Base-by-base conservation (phyloP, 1,140 invertebrate species). In the Psix sp. region DNA sequence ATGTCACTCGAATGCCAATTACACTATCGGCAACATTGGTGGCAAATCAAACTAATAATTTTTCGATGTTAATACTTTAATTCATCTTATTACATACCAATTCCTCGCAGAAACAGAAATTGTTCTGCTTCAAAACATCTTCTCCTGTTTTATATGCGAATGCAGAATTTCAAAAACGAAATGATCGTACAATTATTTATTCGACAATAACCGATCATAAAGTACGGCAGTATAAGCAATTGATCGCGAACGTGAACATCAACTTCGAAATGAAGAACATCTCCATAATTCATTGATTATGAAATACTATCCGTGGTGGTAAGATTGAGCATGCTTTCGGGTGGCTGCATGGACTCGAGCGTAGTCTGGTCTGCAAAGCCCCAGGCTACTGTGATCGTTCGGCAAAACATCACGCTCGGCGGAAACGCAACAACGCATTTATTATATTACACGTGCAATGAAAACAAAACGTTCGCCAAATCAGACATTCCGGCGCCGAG, bases 331-430 rank as follows among this genome's bases (percentile, higher is more conserved):
- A 62, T 74, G 51, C 65, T 65, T 74, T 68, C 42, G 39, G 51
- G 33, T 68, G 40, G 20, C 45, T 66, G 39, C 45, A 36, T 35
- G 45, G 42, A 45, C 20, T 29, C 38, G 42, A 59, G 52, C 54
- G 71, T 46, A 59, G 57, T 39, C 45, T 43, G 43, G 29, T 18
- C 48, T 42, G 21, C 51, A 40, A 52, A 48, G 45, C 84, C 83
- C 83, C 83, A 81, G 80, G 83, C 81, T 84, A 82, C 83, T 76
- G 83, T 84, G 79, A 81, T 85, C 70, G 77, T 76, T 67, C 60
- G 40, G 38, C 66, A 76, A 71, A 76, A 76, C 62, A 71, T 71
- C 49, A 48, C 48, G 35, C 51, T 70, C 66, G 14, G 20, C 72
- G 62, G 60, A 76, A 76, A 76, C 33, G 43, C 54, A 70, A n/a